A percentile compares a stretch with the other conserved stretches of the same genome.
phyloP scores from a whole-genome alignment of 2,888 invertebrate species.

The Hofmannophila pseudospretella region DNA sequence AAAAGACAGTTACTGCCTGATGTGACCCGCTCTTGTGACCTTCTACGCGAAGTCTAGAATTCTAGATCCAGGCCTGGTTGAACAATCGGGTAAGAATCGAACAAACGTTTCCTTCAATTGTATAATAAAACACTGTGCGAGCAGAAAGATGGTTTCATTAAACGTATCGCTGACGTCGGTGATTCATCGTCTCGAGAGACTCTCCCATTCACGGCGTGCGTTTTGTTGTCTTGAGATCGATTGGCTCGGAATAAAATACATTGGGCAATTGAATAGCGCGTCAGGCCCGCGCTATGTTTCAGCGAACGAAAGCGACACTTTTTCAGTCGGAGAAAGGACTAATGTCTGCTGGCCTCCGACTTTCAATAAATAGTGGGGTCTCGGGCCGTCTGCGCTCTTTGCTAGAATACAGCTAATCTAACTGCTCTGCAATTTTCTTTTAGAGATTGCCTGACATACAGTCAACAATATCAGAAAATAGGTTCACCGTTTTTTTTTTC shows the following conservation, averaged over 20 bases:
- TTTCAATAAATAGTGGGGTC: slow-evolving; percentile 63
- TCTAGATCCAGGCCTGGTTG: too few relatives aligned
- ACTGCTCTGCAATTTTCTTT: slow-evolving; percentile 25
- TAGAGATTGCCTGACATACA: too few relatives aligned
- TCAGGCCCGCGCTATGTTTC: slow-evolving; percentile 59
- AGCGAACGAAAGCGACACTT: slow-evolving; percentile 65
- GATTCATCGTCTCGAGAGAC: slow-evolving; percentile 71
- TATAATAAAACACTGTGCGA: slow-evolving; percentile 55
- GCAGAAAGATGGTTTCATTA: slow-evolving; percentile 67
- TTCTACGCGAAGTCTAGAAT: too few relatives aligned
- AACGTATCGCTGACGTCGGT: slow-evolving; percentile 63
- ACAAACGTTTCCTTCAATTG: slow-evolving; percentile 35
- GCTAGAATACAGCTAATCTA: slow-evolving; percentile 52
- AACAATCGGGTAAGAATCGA: neutral
- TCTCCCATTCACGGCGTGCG: slow-evolving; percentile 64
- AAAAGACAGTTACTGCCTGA: too few relatives aligned
- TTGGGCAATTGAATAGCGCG: slow-evolving; percentile 69
- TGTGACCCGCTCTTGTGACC: too few relatives aligned
- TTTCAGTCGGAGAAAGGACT: slow-evolving; percentile 63
- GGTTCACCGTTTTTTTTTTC: too few relatives aligned
- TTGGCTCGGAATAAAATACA: slow-evolving; percentile 72
- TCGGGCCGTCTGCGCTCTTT: slow-evolving; percentile 33
- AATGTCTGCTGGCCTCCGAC: slow-evolving; percentile 66
- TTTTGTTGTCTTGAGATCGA: slow-evolving; percentile 72
- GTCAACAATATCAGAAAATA: too few relatives aligned